These are phyloP conservation scores for Rhombomys opimus DNA, from an alignment of 2,113 vertebrate species.

Conservation along the genomic window DNA sequence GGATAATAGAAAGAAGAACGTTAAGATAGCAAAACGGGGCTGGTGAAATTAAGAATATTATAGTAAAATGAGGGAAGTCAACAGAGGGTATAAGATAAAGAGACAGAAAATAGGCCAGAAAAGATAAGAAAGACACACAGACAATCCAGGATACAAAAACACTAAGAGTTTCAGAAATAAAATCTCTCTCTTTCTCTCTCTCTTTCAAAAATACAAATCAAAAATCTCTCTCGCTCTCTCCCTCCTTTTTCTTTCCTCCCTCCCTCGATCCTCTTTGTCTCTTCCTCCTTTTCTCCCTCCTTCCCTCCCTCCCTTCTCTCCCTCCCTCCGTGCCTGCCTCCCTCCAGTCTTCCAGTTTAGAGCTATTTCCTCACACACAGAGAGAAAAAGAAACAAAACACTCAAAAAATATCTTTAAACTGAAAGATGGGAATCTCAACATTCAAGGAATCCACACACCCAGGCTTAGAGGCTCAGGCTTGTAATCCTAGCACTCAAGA, in stretches of 20 bases:
- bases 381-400: neutral
- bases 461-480: neutral
- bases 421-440: slow-evolving; percentile 16
- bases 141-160: neutral
- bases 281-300: too few species aligned
- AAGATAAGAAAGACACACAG: slow-evolving; percentile 43
- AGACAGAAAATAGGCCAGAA: slow-evolving; percentile 14
- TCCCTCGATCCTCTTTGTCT: neutral
- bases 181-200: neutral
- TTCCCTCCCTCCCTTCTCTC: neutral
- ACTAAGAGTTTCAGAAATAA: slow-evolving; percentile 15
- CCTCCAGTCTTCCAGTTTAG: neutral
- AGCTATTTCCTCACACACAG: too few species aligned
- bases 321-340: neutral
- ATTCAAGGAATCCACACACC: neutral
- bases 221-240: neutral
- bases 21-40: slow-evolving; percentile 17
- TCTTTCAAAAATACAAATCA: neutral
- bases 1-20: slow-evolving; percentile 44
- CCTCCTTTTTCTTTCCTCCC: too few species aligned
- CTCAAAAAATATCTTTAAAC: slow-evolving; percentile 23
- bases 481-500: neutral
- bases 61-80: slow-evolving; percentile 52
- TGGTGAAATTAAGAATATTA: slow-evolving; percentile 59
- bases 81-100: slow-evolving; percentile 50